Evolutionary conservation across 2,888 invertebrate genomes (phyloP).

Genomic region (Scaeva pyrastri): DNA sequence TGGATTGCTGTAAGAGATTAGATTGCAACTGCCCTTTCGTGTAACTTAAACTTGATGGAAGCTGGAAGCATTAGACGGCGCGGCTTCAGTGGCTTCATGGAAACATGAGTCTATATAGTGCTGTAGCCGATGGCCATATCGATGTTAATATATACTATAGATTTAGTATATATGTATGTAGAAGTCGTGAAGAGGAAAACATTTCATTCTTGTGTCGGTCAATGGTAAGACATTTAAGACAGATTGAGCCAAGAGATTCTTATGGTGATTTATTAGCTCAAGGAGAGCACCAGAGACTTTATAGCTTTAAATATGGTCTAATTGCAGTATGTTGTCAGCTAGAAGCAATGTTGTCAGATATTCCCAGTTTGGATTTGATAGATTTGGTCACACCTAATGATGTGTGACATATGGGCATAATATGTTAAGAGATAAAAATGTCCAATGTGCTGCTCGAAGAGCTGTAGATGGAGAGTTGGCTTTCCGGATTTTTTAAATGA

Average conservation of each 20-base stretch:
- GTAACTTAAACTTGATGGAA: constrained; percentile 29
- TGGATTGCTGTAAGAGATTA: constrained; percentile 31
- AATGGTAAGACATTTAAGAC: constrained; percentile 29
- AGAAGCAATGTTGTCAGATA: constrained; percentile 15
- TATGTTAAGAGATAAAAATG: not conserved
- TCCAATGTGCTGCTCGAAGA: not conserved
- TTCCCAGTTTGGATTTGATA: constrained; percentile 55
- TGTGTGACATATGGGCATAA: constrained; percentile 26
- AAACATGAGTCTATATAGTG: not conserved
- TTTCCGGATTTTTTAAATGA: constrained; percentile 5
- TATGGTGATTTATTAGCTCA: constrained; percentile 47
- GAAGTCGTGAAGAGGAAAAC: constrained; percentile 34
- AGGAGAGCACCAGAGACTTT: constrained; percentile 9
- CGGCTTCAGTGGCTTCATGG: constrained; percentile 18
- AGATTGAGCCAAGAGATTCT: constrained; percentile 44
- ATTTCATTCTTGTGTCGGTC: constrained; percentile 58
- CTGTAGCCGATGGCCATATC: not conserved
- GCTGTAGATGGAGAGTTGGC: not conserved
- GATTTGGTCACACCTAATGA: constrained; percentile 66
- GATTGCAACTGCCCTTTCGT: constrained; percentile 60
- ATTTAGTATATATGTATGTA: not conserved
- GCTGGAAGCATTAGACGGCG: not conserved
- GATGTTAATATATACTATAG: too few relatives aligned
- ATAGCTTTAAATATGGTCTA: constrained; percentile 48
- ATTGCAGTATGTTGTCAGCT: constrained; percentile 43